Percentiles rank a stretch among this genome's conserved stretches.
These are phyloP conservation scores for Sandelia bainsii DNA, from an alignment of 2,797 vertebrate species.

Conservation along the genomic window DNA sequence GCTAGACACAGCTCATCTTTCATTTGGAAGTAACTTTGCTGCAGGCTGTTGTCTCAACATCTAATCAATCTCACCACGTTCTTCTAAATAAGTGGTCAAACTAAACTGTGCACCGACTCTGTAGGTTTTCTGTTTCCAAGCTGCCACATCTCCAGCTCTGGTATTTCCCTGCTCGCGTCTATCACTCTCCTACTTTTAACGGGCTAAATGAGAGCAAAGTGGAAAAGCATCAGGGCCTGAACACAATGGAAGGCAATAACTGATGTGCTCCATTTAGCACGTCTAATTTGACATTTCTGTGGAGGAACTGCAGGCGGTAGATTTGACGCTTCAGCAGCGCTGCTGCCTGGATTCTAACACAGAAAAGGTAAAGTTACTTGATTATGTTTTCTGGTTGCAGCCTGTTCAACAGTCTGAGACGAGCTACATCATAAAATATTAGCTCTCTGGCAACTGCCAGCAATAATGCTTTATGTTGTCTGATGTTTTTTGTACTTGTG, in stretches of 20 bases:
- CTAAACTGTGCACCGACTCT: conserved; percentile 8
- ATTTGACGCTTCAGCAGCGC: conserved; percentile 60
- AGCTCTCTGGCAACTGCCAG: conserved; percentile 12
- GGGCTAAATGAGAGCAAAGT: conserved; percentile 60
- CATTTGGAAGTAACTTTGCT: conserved; percentile 26
- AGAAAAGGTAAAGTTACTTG: conserved; percentile 38
- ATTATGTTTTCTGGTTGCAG: conserved; percentile 39
- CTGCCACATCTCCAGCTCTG: conserved; percentile 4
- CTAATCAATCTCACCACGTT: conserved; percentile 49
- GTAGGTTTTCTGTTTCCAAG: conserved; percentile 33
- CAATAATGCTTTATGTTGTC: background rate
- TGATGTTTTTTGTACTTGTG: background rate
- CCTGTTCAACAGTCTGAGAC: conserved; percentile 28
- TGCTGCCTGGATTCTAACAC: conserved; percentile 37
- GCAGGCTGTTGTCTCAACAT: conserved; percentile 52
- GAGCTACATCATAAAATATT: conserved; percentile 28
- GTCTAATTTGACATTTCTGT: conserved; percentile 73
- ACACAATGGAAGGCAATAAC: conserved; percentile 60
- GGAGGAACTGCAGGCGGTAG: conserved; percentile 64
- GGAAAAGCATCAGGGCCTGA: conserved; percentile 49
- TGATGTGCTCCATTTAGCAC: conserved; percentile 74
- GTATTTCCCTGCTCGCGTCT: conserved; percentile 44
- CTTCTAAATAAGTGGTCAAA: conserved; percentile 38
- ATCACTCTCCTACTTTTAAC: conserved; percentile 51
- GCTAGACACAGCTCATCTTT: conserved; percentile 40